These are phyloP conservation scores for Orthonevra nobilis DNA, from an alignment of 2,888 invertebrate genomes.

Conservation along the genomic window DNA sequence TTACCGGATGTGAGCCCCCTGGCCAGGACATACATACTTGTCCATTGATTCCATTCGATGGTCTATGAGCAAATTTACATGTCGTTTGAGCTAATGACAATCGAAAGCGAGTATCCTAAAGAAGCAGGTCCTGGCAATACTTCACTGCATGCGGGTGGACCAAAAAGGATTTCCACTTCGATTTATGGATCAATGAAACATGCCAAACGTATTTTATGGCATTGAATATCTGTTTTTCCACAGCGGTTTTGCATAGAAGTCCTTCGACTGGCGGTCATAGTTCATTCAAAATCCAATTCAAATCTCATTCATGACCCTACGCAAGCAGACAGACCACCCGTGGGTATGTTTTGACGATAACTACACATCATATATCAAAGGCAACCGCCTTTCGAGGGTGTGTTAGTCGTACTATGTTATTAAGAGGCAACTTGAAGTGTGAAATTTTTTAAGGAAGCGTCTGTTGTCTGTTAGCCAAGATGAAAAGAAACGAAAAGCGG, in stretches of 20 bases:
- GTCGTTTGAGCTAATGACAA: slow-evolving; percentile 37
- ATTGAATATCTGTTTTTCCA: too few species aligned
- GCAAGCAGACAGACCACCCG: slow-evolving; percentile 32
- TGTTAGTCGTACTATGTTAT: slow-evolving; percentile 52
- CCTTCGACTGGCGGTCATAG: slow-evolving; percentile 12
- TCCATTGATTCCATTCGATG: slow-evolving; percentile 23
- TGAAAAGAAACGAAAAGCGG: slow-evolving; percentile 20
- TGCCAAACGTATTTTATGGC: slow-evolving; percentile 20
- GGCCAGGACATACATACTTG: slow-evolving; percentile 25
- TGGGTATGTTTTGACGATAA: slow-evolving; percentile 29
- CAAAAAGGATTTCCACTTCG: slow-evolving; percentile 24
- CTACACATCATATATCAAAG: slow-evolving; percentile 48
- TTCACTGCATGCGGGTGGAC: slow-evolving; percentile 32
- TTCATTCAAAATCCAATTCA: slow-evolving; percentile 15
- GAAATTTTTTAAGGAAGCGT: slow-evolving; percentile 48
- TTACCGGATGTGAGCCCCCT: neutral
- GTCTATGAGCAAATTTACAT: slow-evolving; percentile 35
- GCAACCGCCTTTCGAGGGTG: slow-evolving; percentile 47
- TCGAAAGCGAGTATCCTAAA: slow-evolving; percentile 34
- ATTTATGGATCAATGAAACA: slow-evolving; percentile 57
- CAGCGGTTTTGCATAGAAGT: slow-evolving; percentile 1
- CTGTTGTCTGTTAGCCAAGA: neutral
- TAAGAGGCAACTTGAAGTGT: slow-evolving; percentile 62
- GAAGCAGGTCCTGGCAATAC: slow-evolving; percentile 29
- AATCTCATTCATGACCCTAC: slow-evolving; percentile 10